Evolutionary conservation across 35 echinoderm and acorn worm species (phyloP), one percentile per base, ranked within the genome.

Genomic region (Ophiothrix spiculata): DNA sequence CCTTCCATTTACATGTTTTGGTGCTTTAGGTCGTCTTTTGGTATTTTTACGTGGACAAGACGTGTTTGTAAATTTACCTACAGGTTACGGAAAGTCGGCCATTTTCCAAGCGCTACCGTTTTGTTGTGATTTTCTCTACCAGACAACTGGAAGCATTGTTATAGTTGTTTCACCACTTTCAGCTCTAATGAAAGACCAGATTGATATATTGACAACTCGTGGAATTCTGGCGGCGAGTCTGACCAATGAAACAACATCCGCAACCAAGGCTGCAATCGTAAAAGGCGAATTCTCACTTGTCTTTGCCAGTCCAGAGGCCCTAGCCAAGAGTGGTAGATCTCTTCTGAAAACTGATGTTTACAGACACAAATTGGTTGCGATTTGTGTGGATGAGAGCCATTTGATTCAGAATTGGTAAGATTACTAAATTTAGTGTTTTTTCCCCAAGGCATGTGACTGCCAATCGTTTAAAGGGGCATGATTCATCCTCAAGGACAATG

Each of bases 281-380:
- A 11, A 54, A 17, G 80, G 80, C 3, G 0, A 82, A 4, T 60
- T 1, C 17, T 82, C 39, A 10, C 40, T 82, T 14, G 80, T 82
- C 39, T 82, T 82, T 82, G 80, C 80, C 33, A 82, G 80, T 45
- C 39, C 39, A 82, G 80, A 82, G 21, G 80, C 80, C 1, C 4
- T 40, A 23, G 3, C 79, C 29, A 1, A 19, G 4, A 80, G 79
- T 80, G 80, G 80, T 21, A 60, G 80, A 41, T 2, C 42, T 14
- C n/a, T 82, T 0, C 34, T 82, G 1, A 10, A 16, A 19, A 3
- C 32, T 33, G 80, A 82, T 21, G 31, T 45, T 13, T 82, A 82
- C 12, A 39, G 39, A 2, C 38, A 33, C 0, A 82, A 82, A 16
- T 33, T 82, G n/a, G n/a, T n/a, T n/a, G n/a, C n/a, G n/a, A n/a